A percentile compares a stretch with the other conserved stretches of the same genome.
Conservation (phyloP, 2,113 vertebrate genomes). For the Poeciliopsis turrubarensis region DNA sequence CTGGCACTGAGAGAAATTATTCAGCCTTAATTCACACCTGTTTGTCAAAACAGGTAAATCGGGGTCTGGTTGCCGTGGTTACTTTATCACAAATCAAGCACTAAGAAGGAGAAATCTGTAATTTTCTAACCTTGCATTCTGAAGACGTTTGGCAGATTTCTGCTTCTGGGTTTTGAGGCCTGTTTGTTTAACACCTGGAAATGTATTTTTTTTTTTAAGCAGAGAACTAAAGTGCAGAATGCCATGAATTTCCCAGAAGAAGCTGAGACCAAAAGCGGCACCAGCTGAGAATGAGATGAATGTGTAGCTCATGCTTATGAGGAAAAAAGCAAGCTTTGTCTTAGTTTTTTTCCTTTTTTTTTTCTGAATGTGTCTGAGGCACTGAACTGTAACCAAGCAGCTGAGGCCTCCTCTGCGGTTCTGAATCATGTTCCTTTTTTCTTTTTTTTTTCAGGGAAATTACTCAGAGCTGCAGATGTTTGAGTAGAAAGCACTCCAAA, state of each 20-base stretch:
- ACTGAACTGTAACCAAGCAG: slow-evolving; percentile 3
- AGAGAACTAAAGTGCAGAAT: background rate
- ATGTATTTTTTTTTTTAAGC: background rate
- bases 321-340: slow-evolving; percentile 50
- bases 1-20: background rate
- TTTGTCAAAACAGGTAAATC: background rate
- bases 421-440: background rate
- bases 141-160: slow-evolving; percentile 4
- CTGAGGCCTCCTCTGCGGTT: slow-evolving; percentile 1
- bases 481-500: background rate
- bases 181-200: background rate
- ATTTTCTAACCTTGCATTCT: slow-evolving; percentile 6
- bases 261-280: background rate
- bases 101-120: background rate
- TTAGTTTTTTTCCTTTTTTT: background rate
- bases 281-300: slow-evolving; percentile 47
- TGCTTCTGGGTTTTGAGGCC: background rate
- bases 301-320: slow-evolving; percentile 21
- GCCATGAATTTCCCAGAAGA: slow-evolving; percentile 22
- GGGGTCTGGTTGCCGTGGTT: background rate
- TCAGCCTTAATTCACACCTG: background rate
- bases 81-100: background rate
- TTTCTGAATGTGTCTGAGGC: slow-evolving; percentile 1
- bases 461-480: slow-evolving; percentile 8
- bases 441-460: background rate